These are phyloP conservation scores for Pyrgus malvae DNA, from an alignment of 2,888 invertebrate species.

Conservation along the genomic window DNA sequence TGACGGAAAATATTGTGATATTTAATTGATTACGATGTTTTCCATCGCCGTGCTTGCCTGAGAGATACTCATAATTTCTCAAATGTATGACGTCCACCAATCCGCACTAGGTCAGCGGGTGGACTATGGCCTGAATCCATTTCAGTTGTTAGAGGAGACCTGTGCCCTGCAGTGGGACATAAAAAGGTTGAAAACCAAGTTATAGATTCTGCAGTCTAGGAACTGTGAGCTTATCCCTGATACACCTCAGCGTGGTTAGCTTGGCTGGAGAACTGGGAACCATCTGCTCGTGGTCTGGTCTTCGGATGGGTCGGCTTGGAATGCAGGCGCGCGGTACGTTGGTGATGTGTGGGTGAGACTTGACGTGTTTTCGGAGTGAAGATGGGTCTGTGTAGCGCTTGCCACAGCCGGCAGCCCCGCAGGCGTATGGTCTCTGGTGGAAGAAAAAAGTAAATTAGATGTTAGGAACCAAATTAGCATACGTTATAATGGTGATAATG, in stretches of 20 bases:
- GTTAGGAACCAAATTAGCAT: not conserved
- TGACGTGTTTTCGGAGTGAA: conserved; percentile 95
- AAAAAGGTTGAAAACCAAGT: not conserved
- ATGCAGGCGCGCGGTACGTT: conserved; percentile 66
- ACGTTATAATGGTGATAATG: no score
- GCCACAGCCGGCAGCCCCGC: conserved; percentile 92
- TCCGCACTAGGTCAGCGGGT: no score
- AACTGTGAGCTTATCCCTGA: conserved; percentile 69
- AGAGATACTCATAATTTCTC: no score
- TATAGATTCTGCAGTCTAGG: conserved; percentile 63
- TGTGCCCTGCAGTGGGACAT: not conserved
- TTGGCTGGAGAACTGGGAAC: conserved; percentile 74
- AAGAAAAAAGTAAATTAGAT: not conserved
- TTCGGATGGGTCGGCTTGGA: conserved; percentile 56
- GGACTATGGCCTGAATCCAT: no score
- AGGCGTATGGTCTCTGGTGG: conserved; percentile 94
- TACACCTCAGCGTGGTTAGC: conserved; percentile 64
- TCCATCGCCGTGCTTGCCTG: no score
- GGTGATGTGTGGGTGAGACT: conserved; percentile 85
- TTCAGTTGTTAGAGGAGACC: no score
- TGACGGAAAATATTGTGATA: no score
- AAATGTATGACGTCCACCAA: no score
- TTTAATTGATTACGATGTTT: no score
- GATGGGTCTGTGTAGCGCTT: conserved; percentile 98
- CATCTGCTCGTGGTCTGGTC: conserved; percentile 53